Evolutionary conservation across 2,797 vertebrate genomes (phyloP).

Genomic region (Macropus fuliginosus): DNA sequence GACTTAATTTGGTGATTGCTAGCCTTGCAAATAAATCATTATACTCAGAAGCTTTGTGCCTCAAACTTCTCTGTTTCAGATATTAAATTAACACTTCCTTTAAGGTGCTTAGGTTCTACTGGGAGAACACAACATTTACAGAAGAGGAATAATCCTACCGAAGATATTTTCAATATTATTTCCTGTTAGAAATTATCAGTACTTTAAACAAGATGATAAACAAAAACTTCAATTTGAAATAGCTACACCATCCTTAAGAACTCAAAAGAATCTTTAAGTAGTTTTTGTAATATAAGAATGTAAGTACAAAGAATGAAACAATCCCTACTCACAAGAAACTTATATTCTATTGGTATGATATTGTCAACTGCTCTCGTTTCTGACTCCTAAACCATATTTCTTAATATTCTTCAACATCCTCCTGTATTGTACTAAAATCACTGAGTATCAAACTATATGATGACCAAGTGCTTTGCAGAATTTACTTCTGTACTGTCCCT

Average conservation of each 20-base stretch:
- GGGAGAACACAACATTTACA: neutral
- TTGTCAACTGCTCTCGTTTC: neutral
- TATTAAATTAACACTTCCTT: neutral
- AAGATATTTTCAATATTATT: neutral
- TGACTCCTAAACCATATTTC: neutral
- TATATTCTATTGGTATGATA: neutral
- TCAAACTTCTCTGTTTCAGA: neutral
- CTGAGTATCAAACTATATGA: neutral
- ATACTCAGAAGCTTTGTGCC: neutral
- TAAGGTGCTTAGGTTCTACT: neutral
- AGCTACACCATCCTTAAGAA: neutral
- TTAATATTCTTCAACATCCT: neutral
- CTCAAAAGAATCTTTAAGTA: neutral
- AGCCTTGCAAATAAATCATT: neutral
- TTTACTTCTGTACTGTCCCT: neutral
- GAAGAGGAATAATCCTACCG: neutral
- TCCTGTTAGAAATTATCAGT: neutral
- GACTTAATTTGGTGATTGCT: neutral
- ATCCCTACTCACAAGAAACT: neutral
- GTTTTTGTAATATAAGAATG: neutral
- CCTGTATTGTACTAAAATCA: neutral
- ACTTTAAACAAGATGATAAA: neutral
- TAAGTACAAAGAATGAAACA: neutral
- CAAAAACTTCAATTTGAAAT: neutral
- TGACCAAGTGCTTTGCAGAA: neutral